Base-by-base conservation (phyloP, 1,140 invertebrate genomes). In the Ylistrum balloti region DNA sequence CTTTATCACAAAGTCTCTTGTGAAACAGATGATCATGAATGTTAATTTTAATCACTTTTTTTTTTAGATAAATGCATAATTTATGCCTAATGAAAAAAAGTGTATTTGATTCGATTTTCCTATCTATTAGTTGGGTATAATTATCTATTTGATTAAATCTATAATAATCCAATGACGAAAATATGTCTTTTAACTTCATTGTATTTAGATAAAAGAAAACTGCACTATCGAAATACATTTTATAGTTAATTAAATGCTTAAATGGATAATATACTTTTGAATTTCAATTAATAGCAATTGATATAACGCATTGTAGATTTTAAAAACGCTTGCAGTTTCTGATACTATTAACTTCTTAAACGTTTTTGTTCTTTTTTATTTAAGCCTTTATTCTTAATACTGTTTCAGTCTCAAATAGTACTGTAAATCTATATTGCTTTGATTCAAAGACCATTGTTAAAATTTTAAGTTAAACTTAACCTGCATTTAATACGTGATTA, bases 231-330 rank as follows among this genome's bases (percentile, higher is more conserved):
- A 38, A 38, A 38, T 9, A 48, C 5, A 9, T 3, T 48, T 9
- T 2, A 28, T 74, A 28, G 17, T 28, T 74, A 74, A n/a, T 74
- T 74, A n/a, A 74, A 17, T 74, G 9, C 3, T 11, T 74, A 5
- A 28, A 28, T 74, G 28, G n/a, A 74, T 28, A 28, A 74, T 74
- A 28, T 28, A 74, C 56, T n/a, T 74, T 45, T 74, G n/a, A 74
- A 74, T 74, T 74, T 17, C 56, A 74, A 74, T 74, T 74, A 74
- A 74, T 74, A 74, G 1, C 28, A n/a, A 74, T 74, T 74, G n/a
- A 74, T 74, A 28, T 28, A 5, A 11, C 28, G 22, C 28, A 28
- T 28, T 28, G 13, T 74, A 28, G 56, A 74, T n/a, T 28, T 74
- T 3, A 9, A n/a, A 28, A 74, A 3, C 22, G 56, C 22, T 28